Evolutionary conservation across 1,140 invertebrate species (phyloP), one percentile per base, ranked within the genome.

Genomic region (Diabrotica undecimpunctata): DNA sequence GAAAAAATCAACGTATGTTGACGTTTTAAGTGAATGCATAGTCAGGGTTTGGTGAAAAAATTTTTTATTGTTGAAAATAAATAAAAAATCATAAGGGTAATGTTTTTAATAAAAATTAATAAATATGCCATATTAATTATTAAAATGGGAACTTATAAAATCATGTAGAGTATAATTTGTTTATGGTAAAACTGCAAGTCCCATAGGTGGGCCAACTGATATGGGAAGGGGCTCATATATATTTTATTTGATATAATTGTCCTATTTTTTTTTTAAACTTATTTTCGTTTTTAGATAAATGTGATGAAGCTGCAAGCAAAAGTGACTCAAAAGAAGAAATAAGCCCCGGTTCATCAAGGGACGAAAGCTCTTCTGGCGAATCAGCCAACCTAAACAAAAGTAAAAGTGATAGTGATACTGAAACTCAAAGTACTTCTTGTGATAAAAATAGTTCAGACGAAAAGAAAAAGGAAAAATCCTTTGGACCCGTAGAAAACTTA

Each of bases 401-500:
- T 12, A 63, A 64, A 52, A 68, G 58, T 46, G 72, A 72, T 53
- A 75, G 73, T 66, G 74, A 74, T 62, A 70, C 69, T 8, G 75
- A 78, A 61, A 72, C 66, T 14, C 66, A 69, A 54, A 70, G 67
- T 54, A 70, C 67, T 13, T 67, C 71, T 0, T 68, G 68, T 41
- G 68, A 68, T 58, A 66, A 72, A 7, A 69, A 68, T 53, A 70
- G 69, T 64, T 64, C 46, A 4, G 71, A 72, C 5, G 62, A 70
- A n/a, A 74, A 68, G 51, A 69, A 68, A 41, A 36, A 39, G 53
- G 60, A 54, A 10, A 63, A 35, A 52, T 36, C 60, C 36, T 58
- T 65, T 39, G 70, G 64, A 57, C 66, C 69, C 14, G 13, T 74
- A 38, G 67, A 70, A 36, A 61, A 75, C 61, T 64, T 78, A 55